Evolutionary conservation across 2,113 vertebrate genomes (phyloP).

Genomic region (Emberiza fucata): DNA sequence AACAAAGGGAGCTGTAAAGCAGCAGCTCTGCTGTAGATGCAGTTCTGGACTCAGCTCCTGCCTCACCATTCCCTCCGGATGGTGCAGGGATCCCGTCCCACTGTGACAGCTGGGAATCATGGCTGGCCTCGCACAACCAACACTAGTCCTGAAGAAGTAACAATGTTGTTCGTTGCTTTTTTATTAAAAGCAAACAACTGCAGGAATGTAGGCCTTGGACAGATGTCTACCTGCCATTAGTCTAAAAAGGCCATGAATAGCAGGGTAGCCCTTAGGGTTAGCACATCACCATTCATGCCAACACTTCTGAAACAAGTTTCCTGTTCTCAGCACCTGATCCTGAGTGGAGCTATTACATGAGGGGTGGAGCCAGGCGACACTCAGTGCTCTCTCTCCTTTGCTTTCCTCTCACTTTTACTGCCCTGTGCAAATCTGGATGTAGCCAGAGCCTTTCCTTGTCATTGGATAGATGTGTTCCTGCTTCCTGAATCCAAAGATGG

Average conservation of each 20-base stretch:
- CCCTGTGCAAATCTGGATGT: not conserved
- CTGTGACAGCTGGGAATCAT: not conserved
- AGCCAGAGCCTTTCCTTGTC: not conserved
- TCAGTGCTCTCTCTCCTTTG: not conserved
- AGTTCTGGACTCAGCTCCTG: not conserved
- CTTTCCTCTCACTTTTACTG: not conserved
- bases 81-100: not conserved
- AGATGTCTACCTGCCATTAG: not conserved
- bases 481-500: not conserved
- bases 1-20: not conserved
- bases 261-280: not conserved
- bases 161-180: not conserved
- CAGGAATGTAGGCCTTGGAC: not conserved
- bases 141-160: not conserved
- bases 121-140: not conserved
- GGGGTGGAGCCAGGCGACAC: not conserved
- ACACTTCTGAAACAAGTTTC: not conserved
- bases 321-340: not conserved
- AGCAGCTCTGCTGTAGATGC: not conserved
- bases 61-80: not conserved
- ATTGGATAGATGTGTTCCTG: not conserved
- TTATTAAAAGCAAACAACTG: not conserved
- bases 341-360: rapidly evolving
- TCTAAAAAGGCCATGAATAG: not conserved
- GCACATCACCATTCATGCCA: not conserved